Evolutionary conservation across 2,888 invertebrate genomes (phyloP).

Genomic region (Synergus itoensis): DNA sequence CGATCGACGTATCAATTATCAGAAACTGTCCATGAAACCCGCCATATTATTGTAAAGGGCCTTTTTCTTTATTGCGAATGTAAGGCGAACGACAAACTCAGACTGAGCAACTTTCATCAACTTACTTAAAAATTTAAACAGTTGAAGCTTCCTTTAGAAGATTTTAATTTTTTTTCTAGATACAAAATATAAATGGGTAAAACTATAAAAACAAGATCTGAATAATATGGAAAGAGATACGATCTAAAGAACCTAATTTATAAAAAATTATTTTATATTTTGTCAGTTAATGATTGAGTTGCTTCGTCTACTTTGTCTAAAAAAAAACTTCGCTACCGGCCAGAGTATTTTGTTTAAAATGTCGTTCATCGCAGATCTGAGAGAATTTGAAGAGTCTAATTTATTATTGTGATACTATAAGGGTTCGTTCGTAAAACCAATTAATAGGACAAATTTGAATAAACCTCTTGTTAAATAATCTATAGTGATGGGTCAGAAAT

Average conservation of each 20-base stretch:
- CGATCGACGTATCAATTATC: constrained; percentile 10
- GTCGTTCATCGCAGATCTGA: constrained; percentile 53
- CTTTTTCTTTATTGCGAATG: neutral
- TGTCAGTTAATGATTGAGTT: neutral
- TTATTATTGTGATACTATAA: constrained; percentile 60
- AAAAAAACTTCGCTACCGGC: constrained; percentile 20
- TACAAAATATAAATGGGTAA: neutral
- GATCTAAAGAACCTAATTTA: neutral
- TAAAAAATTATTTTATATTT: neutral
- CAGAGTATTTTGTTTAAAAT: constrained; percentile 17
- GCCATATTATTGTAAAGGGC: constrained; percentile 3
- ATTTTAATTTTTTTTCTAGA: neutral
- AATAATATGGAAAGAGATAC: neutral
- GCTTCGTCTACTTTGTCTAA: neutral
- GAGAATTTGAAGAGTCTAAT: constrained; percentile 55
- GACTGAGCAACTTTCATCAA: neutral
- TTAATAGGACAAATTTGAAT: neutral
- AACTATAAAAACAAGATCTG: neutral
- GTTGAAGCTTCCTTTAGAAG: neutral
- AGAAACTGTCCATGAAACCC: constrained; percentile 3
- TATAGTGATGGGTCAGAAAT: neutral
- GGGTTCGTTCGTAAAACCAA: constrained; percentile 31
- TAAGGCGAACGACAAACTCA: neutral
- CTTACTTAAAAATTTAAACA: neutral
- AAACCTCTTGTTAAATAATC: neutral